These are phyloP conservation scores for Hyles euphorbiae DNA, from an alignment of 1,140 invertebrate genomes.

Conservation along the genomic window DNA sequence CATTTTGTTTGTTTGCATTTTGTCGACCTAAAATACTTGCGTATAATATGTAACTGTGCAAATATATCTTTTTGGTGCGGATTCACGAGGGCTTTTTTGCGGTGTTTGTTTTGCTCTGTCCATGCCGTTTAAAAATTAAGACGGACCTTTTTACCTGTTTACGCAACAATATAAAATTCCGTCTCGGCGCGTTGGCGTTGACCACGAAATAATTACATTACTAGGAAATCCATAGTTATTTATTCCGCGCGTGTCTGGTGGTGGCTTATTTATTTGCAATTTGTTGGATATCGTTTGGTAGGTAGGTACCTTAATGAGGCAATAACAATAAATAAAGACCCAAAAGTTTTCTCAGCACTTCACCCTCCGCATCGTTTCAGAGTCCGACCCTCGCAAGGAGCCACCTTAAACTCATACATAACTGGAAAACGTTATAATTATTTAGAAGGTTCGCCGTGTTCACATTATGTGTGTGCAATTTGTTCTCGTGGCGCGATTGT, in stretches of 20 bases:
- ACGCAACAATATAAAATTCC: too few relatives aligned
- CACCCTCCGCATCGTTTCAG: constrained; percentile 36
- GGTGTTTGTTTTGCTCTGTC: too few relatives aligned
- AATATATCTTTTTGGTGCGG: too few relatives aligned
- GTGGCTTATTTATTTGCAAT: constrained; percentile 72
- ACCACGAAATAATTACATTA: constrained; percentile 25
- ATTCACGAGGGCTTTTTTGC: constrained; percentile 1
- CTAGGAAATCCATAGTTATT: constrained; percentile 35
- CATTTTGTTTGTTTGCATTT: constrained; percentile 20
- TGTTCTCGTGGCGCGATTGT: constrained; percentile 7
- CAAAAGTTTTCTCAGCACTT: constrained; percentile 70
- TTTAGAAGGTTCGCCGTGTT: constrained; percentile 26
- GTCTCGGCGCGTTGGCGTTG: too few relatives aligned
- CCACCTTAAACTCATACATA: constrained; percentile 53
- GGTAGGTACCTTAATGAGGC: constrained; percentile 71
- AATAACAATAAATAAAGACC: constrained; percentile 76
- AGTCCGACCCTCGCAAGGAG: constrained; percentile 57
- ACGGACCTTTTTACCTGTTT: too few relatives aligned
- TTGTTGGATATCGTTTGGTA: constrained; percentile 70
- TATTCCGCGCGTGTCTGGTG: constrained; percentile 45
- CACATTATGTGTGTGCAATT: constrained; percentile 16
- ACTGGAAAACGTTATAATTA: constrained; percentile 55
- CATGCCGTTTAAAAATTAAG: too few relatives aligned
- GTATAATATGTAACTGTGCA: constrained; percentile 8
- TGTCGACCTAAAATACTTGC: constrained; percentile 12